These are phyloP conservation scores for Cynopterus brachyotis DNA, from an alignment of 2,113 vertebrate species.

Conservation along the genomic window DNA sequence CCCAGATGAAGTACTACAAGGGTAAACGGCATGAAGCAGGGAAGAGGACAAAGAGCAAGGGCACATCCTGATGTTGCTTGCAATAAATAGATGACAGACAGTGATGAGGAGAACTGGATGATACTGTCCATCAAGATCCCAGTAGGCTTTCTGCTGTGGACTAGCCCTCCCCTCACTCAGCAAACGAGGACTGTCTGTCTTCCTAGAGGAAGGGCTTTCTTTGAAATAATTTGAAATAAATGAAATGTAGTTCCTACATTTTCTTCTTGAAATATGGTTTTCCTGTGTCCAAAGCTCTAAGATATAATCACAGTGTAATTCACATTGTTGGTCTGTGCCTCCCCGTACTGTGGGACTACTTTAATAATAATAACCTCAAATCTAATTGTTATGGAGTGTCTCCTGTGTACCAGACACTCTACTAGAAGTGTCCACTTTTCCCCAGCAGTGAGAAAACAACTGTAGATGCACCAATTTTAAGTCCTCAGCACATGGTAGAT, in stretches of 20 bases:
- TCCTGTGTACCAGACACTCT: neutral
- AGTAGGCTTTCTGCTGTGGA: neutral
- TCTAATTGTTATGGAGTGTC: neutral
- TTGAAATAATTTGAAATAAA: conserved; percentile 8
- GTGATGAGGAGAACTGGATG: neutral
- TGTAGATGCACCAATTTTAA: neutral
- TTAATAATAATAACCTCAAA: neutral
- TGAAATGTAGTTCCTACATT: neutral
- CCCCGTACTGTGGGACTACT: neutral
- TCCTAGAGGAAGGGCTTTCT: neutral
- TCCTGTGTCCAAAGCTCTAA: neutral
- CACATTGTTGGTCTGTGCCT: neutral
- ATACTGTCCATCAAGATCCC: neutral
- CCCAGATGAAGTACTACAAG: neutral
- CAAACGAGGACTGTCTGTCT: neutral
- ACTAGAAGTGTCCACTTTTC: neutral
- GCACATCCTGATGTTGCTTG: neutral
- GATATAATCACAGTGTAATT: neutral
- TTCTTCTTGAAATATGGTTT: neutral
- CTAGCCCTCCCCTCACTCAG: neutral
- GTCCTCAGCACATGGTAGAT: neutral
- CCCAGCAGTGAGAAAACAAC: neutral
- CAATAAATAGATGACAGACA: neutral
- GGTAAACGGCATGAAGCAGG: neutral
- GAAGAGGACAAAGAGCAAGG: neutral